Evolutionary conservation across 2,113 vertebrate species (phyloP), one percentile per base, ranked within the genome.

Genomic region (Rostratula benghalensis): DNA sequence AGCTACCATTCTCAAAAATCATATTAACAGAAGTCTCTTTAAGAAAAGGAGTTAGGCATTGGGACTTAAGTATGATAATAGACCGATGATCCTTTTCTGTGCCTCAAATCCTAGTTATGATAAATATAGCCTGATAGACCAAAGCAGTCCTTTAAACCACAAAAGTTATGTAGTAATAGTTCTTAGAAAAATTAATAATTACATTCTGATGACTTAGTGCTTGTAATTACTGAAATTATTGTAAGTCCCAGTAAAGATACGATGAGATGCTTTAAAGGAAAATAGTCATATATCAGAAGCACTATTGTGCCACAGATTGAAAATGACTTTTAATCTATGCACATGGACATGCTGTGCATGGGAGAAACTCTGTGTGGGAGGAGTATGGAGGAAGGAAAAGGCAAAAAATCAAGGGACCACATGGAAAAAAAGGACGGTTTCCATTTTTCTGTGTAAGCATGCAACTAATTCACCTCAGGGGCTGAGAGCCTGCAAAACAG

Each of bases 401-500:
- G 33, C 68, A 93, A 88, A 91, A 91, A 39, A 68, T 73, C 61
- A 81, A 60, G 82, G 71, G 23, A 89, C 16, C 33, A 69, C 75
- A 75, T 80, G 39, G 69, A n/a, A 35, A 64, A 89, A 57, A 68
- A 61, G 12, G 28, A 77, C 25, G 85, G 31, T 74, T 96, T 82
- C 46, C 25, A 65, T 61, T 93, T 89, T 93, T 90, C 77, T 7
- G 2, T 50, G 60, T 68, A 95, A 94, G 45, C 59, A 87, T 31
- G 64, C 54, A 92, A 89, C 31, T 93, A 93, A 96, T 96, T 96
- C 90, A 95, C 67, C 63, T 92, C 67, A 90, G 71, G 75, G 90
- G 70, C 74, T 60, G 65, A 87, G 28, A 73, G 43, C 51, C 89
- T 92, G 57, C 74, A 93, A 93, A 97, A 85, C 33, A 94, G 13